Base-by-base conservation (phyloP, 1,140 invertebrate species). In the Heliconius hermathena region DNA sequence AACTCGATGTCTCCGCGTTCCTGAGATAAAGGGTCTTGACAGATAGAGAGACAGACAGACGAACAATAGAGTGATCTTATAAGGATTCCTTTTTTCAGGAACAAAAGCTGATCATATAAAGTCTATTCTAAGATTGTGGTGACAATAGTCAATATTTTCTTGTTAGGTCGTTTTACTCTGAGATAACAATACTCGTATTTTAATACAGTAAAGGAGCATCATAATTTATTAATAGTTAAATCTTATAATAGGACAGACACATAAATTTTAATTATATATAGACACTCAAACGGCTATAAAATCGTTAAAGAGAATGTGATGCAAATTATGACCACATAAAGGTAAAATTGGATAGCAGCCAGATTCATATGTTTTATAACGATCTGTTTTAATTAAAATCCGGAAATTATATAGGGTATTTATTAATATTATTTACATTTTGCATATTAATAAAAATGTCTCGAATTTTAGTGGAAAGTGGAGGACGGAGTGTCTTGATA, bases 341-440 rank as follows among this genome's bases (percentile, higher is more conserved):
- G 70, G 79, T 76, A 73, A 76, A 80, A 80, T 80, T 80, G 79
- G 79, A 80, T 70, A 66, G 22, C 70, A 72, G 74, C 79, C 74
- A 80, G 60, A 20, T 38, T 74, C 54, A 38, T 75, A 72, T 75
- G 73, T 46, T 75, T 71, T 54, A 71, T 33, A 29, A 74, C 36
- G 49, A 79, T 71, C 60, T 20, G 73, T 29, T 66, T 66, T 66
- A 66, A 66, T 66, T 29, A 11, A 29, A 66, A 0, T 66, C 22
- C 11, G 60, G 13, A 29, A 66, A 66, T 66, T 29, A 16, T 66
- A n/a, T 29, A 1, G 4, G 2, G 8, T n/a, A 22, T 57, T 57
- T 22, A 13, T 13, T 66, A 26, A 26, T 66, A 26, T 8, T 66
- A 26, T 66, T 66, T 66, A 26, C n/a, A 66, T 66, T 29, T 60